Percentiles rank a stretch among this genome's conserved stretches.
Evolutionary conservation across 2,888 invertebrate species (phyloP).

Genomic region (Anagyrus pseudococci): DNA sequence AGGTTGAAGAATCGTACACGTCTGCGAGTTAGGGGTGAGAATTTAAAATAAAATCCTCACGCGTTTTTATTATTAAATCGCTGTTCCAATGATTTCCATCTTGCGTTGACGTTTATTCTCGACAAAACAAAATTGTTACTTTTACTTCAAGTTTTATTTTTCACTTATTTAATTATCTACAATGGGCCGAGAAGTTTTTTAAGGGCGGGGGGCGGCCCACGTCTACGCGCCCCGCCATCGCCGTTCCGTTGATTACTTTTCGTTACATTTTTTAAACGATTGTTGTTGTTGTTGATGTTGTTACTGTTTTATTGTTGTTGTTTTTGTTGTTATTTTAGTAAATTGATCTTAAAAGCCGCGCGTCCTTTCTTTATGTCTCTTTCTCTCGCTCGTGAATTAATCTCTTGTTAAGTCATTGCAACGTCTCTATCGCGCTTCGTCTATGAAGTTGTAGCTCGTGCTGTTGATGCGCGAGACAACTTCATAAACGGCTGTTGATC

Average conservation of each 20-base stretch:
- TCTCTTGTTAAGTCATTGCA: neutral
- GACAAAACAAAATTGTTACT: slow-evolving; percentile 38
- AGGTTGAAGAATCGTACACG: slow-evolving; percentile 23
- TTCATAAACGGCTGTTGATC: no score
- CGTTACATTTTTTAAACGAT: neutral
- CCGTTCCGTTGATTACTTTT: slow-evolving; percentile 46
- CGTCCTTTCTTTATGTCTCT: slow-evolving; percentile 46
- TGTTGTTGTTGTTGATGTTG: slow-evolving; percentile 22
- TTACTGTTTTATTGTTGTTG: slow-evolving; percentile 23
- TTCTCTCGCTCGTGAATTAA: slow-evolving; percentile 35
- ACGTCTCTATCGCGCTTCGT: neutral
- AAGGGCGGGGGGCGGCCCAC: slow-evolving; percentile 62
- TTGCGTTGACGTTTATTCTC: slow-evolving; percentile 30
- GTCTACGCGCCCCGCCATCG: slow-evolving; percentile 62
- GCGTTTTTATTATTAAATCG: no score
- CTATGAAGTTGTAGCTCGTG: slow-evolving; percentile 12
- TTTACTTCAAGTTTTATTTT: slow-evolving; percentile 27
- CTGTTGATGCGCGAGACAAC: no score
- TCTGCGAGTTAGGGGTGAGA: slow-evolving; percentile 42
- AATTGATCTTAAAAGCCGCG: slow-evolving; percentile 50
- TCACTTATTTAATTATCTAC: slow-evolving; percentile 60
- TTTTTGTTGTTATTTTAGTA: slow-evolving; percentile 13
- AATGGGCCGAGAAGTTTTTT: slow-evolving; percentile 58
- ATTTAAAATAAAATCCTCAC: slow-evolving; percentile 34
- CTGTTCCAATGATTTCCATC: slow-evolving; percentile 25